Conservation (phyloP, 2,113 vertebrate genomes). For the Pygoscelis adeliae region DNA sequence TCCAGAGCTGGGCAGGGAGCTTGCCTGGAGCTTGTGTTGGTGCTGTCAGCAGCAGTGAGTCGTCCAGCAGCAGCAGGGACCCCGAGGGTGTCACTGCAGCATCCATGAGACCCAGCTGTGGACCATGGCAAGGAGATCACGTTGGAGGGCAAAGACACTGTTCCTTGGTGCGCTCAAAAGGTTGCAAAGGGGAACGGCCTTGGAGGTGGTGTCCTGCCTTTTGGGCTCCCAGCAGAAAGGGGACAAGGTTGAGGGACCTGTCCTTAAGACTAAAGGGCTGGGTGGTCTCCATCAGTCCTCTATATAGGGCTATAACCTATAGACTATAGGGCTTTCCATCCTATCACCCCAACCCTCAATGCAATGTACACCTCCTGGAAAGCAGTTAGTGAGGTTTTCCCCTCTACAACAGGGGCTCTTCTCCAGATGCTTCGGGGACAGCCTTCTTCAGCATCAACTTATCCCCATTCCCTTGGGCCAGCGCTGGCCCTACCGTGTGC, state of each 20-base stretch:
- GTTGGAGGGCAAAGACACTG: rapidly evolving
- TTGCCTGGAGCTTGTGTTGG: neutral
- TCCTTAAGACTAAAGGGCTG: neutral
- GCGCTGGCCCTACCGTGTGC: rapidly evolving
- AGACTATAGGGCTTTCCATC: neutral
- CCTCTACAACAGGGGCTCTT: neutral
- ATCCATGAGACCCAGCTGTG: rapidly evolving
- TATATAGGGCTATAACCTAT: rapidly evolving
- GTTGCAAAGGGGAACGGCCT: neutral
- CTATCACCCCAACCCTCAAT: neutral
- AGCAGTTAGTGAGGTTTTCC: neutral
- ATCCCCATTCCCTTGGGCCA: neutral
- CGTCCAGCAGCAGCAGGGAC: neutral
- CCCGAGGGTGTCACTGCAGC: neutral
- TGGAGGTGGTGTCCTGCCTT: neutral
- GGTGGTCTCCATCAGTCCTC: neutral
- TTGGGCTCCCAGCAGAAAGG: neutral
- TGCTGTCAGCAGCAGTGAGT: neutral
- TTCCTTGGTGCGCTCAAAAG: neutral
- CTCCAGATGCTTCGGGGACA: neutral
- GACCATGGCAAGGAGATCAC: neutral
- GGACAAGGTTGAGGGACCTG: neutral
- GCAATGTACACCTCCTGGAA: neutral
- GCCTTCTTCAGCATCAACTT: neutral
- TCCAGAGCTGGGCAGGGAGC: neutral